Evolutionary conservation across 2,888 invertebrate genomes (phyloP), one percentile per base, ranked within the genome.

Genomic region (Nomada fucata): DNA sequence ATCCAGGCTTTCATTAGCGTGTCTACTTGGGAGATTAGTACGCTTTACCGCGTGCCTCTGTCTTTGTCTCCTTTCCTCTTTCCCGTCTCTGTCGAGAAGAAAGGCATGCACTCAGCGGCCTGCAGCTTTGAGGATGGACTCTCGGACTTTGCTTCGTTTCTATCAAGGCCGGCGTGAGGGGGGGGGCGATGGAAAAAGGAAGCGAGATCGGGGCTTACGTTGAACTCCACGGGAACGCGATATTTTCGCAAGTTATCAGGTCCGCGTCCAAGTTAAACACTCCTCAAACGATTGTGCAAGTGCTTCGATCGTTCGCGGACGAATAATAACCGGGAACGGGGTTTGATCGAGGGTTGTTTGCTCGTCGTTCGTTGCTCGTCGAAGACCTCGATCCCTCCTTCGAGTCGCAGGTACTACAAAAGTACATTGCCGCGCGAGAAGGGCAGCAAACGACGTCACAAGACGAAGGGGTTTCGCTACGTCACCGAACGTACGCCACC

Each of bases 51-150:
- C 89, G 81, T 82, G 60, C 63, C 80, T 82, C 88, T 84, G 76
- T 84, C 84, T 86, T 82, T 78, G 78, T 83, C 82, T 85, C 75
- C 76, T 80, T 88, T 83, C 59, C 83, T 85, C 79, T 71, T 75
- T 78, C 76, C 79, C 69, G 81, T 82, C 74, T 80, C 87, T 89
- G 75, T 76, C 75, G 82, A 88, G 86, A 75, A 86, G 88, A 88
- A 85, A 87, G 86, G 83, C 88, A 84, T 78, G 81, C 85, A 82
- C 84, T 78, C 82, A 82, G 77, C 83, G 86, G 87, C 79, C 73
- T 82, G 86, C 85, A 87, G 89, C 92, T 92, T 92, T 92, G 92
- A 92, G 89, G 89, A 91, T 90, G 90, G 90, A 90, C 90, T 90
- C 88, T 87, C 85, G 90, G 89, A 85, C 89, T 90, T 89, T 85